Conservation (phyloP, 2,113 vertebrate species). For the Jacana jacana region DNA sequence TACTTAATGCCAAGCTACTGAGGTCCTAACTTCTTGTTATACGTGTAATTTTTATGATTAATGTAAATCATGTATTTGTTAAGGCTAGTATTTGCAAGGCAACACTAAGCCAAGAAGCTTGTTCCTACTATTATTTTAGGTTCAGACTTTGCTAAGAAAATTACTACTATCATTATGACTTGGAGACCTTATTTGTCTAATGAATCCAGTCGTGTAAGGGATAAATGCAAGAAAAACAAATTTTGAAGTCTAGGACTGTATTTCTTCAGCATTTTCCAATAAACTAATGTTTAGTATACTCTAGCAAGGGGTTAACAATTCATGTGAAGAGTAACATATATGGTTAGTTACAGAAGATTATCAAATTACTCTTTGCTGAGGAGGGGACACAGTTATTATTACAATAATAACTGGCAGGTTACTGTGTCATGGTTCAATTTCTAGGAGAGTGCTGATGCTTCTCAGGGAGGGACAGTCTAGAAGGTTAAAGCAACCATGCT, state of each 20-base stretch:
- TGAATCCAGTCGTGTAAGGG: background rate
- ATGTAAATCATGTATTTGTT: background rate
- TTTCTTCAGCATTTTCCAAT: conserved; percentile 6
- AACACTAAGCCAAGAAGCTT: background rate
- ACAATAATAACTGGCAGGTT: conserved; percentile 52
- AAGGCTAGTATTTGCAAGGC: background rate
- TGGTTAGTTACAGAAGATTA: conserved; percentile 5
- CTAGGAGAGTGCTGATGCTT: conserved; percentile 43
- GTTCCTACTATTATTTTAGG: background rate
- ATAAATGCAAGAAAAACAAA: background rate
- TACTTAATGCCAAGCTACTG: background rate
- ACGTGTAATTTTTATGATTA: background rate
- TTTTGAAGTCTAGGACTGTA: background rate
- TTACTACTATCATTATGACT: background rate
- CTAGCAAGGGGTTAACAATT: background rate
- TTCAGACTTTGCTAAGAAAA: background rate
- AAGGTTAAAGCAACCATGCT: conserved; percentile 72
- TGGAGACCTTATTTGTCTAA: background rate
- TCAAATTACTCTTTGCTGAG: conserved; percentile 32
- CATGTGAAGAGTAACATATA: background rate
- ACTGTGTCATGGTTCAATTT: conserved; percentile 64
- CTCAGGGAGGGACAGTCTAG: conserved; percentile 52
- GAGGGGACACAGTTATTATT: conserved; percentile 41
- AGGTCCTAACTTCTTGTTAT: background rate
- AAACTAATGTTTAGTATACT: background rate